A percentile compares a stretch with the other conserved stretches of the same genome.
Conservation (phyloP, 2,888 invertebrate species). For the Marasmarcha lunaedactyla region DNA sequence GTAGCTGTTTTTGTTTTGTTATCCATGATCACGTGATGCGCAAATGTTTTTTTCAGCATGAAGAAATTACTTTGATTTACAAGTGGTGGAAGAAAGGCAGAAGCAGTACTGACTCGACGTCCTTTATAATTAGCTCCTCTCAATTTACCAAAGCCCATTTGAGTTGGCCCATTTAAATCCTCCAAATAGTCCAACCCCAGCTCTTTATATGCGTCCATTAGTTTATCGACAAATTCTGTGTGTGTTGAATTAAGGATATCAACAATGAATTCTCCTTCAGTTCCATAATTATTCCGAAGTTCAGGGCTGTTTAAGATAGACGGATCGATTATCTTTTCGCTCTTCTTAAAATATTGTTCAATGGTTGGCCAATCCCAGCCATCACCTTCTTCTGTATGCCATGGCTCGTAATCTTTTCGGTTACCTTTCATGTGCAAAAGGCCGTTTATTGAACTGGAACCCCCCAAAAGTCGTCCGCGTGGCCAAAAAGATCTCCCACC, state of each 20-base stretch:
- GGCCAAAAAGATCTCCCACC: slow-evolving; percentile 47
- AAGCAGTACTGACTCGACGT: slow-evolving; percentile 65
- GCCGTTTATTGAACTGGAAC: slow-evolving; percentile 55
- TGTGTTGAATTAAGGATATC: slow-evolving; percentile 57
- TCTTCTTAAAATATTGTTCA: slow-evolving; percentile 48
- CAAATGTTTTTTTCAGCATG: slow-evolving; percentile 41
- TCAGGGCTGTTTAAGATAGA: slow-evolving; percentile 41
- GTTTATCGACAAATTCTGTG: slow-evolving; percentile 32
- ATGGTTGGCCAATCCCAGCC: slow-evolving; percentile 54
- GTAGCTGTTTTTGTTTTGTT: slow-evolving; percentile 26
- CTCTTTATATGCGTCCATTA: slow-evolving; percentile 53
- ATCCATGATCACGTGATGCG: slow-evolving; percentile 27
- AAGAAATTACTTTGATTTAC: slow-evolving; percentile 38
- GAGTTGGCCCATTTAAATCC: slow-evolving; percentile 48
- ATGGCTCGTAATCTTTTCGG: slow-evolving; percentile 40
- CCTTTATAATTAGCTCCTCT: slow-evolving; percentile 62
- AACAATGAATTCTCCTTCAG: slow-evolving; percentile 59
- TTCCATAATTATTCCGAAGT: slow-evolving; percentile 45
- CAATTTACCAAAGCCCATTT: slow-evolving; percentile 67
- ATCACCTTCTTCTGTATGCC: slow-evolving; percentile 38
- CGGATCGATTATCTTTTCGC: slow-evolving; percentile 48
- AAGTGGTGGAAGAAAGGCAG: slow-evolving; percentile 50
- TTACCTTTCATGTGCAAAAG: slow-evolving; percentile 50
- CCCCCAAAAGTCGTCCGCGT: slow-evolving; percentile 48
- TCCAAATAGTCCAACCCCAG: slow-evolving; percentile 54